Conservation (phyloP, 1,140 invertebrate genomes). For the Drosophila eugracilis region DNA sequence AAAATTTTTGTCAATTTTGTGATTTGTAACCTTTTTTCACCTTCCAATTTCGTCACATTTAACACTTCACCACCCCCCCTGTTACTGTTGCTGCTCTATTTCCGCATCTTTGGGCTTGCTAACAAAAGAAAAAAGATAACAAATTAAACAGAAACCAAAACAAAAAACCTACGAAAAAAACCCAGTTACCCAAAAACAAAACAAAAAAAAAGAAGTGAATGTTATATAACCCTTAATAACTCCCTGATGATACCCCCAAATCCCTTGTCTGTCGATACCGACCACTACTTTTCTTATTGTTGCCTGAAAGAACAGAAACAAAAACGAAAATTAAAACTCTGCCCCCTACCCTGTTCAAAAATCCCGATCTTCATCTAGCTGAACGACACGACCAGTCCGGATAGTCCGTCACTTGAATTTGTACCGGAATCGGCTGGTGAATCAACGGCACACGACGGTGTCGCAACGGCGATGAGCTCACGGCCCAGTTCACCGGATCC, state of each 20-base stretch:
- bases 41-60: neutral
- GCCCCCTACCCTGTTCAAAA: conserved; percentile 38
- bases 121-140: conserved; percentile 18
- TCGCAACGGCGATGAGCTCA: conserved; percentile 30
- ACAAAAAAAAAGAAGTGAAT: conserved; percentile 31
- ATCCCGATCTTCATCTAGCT: conserved; percentile 73
- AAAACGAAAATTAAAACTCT: conserved; percentile 51
- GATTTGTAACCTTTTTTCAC: neutral
- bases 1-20: neutral
- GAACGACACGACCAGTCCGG: conserved; percentile 81
- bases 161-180: conserved; percentile 17
- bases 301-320: conserved; percentile 25
- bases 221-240: conserved; percentile 17
- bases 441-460: conserved; percentile 8
- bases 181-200: conserved; percentile 21
- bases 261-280: conserved; percentile 12
- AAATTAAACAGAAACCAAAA: conserved; percentile 32
- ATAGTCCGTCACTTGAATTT: conserved; percentile 80
- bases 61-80: neutral
- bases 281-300: conserved; percentile 40
- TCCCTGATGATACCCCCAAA: conserved; percentile 1
- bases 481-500: conserved; percentile 65
- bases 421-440: conserved; percentile 65
- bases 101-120: conserved; percentile 17
- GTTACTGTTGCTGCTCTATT: conserved; percentile 37